Evolutionary conservation across 2,797 vertebrate genomes (phyloP), one percentile per base, ranked within the genome.

Genomic region (Sparidentex hasta): DNA sequence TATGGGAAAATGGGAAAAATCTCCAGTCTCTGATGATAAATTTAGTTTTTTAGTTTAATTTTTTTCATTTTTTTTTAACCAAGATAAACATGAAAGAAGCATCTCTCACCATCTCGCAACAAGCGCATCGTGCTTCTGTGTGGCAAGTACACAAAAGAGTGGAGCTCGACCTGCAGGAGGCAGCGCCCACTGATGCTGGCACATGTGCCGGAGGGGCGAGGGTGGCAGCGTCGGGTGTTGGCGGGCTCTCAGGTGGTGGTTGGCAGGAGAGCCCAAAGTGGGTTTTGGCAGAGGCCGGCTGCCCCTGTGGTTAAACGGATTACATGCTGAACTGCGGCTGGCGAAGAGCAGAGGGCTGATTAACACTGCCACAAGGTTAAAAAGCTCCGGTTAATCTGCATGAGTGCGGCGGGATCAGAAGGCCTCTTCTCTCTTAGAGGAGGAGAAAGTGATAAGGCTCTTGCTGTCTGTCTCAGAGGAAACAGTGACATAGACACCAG

Each of bases 311-410:
- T 81, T 88, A 87, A 91, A 81, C 71, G 87, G 88, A 92, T 94
- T 90, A 93, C 72, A 78, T 13, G 58, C 76, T 89, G 87, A 90
- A 87, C 82, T 83, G 77, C 64, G 76, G 52, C 80, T 80, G 84
- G 84, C 80, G 33, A 44, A 69, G 72, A 81, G 84, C 78, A 74
- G 71, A 80, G 78, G 78, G 81, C 71, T 87, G 83, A 89, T 90
- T 90, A 87, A 88, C 87, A 57, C 62, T 27, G 69, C 82, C 76
- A 82, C 78, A 57, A 86, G 86, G 87, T 93, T 88, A 91, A 88
- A 93, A 90, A 88, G 76, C 84, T 80, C 63, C 61, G 7, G 71
- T 76, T 89, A 85, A 88, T 89, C 76, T 78, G 80, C n/a, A 29
- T 1, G 72, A 73, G 70, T 21, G 51, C 7, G 1, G 47, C 0